Base-by-base conservation (phyloP, 2,797 vertebrate genomes). In the Sitta carolinensis region DNA sequence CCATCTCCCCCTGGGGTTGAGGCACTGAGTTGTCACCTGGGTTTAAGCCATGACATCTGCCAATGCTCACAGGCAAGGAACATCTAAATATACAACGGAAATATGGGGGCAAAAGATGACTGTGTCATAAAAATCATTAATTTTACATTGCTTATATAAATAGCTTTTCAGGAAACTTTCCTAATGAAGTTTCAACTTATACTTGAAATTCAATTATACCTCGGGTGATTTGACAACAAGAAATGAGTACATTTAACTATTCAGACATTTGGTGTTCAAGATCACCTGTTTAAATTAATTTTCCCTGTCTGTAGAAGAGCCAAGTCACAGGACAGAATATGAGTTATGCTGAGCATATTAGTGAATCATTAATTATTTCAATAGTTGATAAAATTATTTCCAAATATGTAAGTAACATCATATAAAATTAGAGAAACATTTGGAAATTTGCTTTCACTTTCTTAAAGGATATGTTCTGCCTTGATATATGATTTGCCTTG, bases 141-240 rank as follows among this genome's bases (percentile, higher is more conserved):
- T 95, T 96, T 94, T 90, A 38, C 55, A 83, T 30, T 80, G 27
- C 29, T 9, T 72, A 20, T 29, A 78, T 73, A 55, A 59, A 76
- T 36, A 36, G 11, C 47, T 30, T 80, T 66, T 54, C 52, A 63
- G 76, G 55, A 93, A 87, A 52, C 23, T 72, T 82, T 90, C n/a
- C 18, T 89, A 95, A 90, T 85, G 55, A 93, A 90, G 20, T 18
- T 57, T 94, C 45, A 54, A 63, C 55, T 96, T 94, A 59, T 27
- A 70, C 68, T 72, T 70, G 42, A 90, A 93, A 95, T 84, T 79
- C 70, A 93, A 42, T 94, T 95, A 82, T 55, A 61, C 17, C 6
- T 64, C 69, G 70, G 55, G 17, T 54, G 43, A 79, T 70, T 50
- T 68, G 72, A 83, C 66, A 95, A 90, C 48, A 88, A 52, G 83